Evolutionary conservation across 2,797 vertebrate genomes (phyloP).

Genomic region (Peromyscus nudipes): DNA sequence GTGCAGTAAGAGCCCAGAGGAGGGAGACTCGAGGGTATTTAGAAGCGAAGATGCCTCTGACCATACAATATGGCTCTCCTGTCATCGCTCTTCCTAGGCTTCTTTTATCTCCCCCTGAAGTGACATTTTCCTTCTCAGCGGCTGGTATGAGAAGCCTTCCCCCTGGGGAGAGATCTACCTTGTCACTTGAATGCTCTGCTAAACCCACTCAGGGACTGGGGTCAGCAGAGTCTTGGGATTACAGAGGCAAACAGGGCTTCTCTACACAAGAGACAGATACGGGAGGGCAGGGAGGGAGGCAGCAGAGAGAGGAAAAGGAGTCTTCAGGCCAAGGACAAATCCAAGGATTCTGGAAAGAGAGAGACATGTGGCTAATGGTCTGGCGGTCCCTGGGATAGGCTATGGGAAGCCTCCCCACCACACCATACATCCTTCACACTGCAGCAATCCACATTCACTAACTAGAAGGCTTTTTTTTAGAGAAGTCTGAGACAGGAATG

Average conservation of each 20-base stretch:
- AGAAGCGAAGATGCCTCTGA: neutral
- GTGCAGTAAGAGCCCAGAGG: neutral
- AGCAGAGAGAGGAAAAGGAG: neutral
- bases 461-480: neutral
- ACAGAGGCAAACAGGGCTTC: neutral
- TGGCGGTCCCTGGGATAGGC: no score
- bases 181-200: constrained; percentile 22
- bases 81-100: neutral
- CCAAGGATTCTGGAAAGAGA: neutral
- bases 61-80: neutral
- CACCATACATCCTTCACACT: no score
- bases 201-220: neutral
- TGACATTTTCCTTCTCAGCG: neutral
- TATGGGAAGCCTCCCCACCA: neutral
- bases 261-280: neutral
- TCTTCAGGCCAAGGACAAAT: neutral
- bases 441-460: neutral
- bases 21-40: neutral
- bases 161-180: constrained; percentile 34
- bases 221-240: neutral
- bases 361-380: fast-evolving
- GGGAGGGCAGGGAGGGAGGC: fast-evolving
- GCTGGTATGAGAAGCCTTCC: neutral
- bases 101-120: constrained; percentile 50
- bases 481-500: neutral